Evolutionary conservation across 2,797 vertebrate genomes (phyloP).

Genomic region (Characodon lateralis): DNA sequence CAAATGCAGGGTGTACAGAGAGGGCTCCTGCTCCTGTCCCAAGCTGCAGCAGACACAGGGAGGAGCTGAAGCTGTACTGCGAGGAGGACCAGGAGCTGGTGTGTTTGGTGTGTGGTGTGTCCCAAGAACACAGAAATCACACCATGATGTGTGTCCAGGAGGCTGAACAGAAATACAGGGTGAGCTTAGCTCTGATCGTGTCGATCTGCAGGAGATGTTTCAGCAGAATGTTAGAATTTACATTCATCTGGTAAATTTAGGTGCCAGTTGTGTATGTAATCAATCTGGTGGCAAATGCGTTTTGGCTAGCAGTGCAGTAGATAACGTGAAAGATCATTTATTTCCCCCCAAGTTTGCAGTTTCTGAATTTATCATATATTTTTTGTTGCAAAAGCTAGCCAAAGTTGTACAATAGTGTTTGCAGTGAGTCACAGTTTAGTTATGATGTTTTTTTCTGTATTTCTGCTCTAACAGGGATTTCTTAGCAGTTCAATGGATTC

Average conservation of each 20-base stretch:
- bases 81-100: constrained; percentile 91
- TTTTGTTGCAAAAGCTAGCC: background rate
- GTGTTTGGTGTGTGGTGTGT: constrained; percentile 89
- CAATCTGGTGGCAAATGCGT: background rate
- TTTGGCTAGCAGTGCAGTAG: background rate
- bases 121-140: constrained; percentile 88
- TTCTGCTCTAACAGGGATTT: constrained; percentile 75
- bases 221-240: background rate
- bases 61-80: constrained; percentile 89
- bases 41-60: constrained; percentile 83
- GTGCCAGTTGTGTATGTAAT: background rate
- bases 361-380: background rate
- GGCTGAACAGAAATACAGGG: constrained; percentile 87
- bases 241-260: background rate
- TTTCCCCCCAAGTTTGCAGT: background rate
- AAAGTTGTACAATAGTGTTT: background rate
- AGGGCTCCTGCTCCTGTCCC: constrained; percentile 65
- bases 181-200: constrained; percentile 59
- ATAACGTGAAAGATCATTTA: background rate
- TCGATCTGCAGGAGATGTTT: background rate
- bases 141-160: constrained; percentile 86
- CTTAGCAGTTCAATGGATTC: constrained; percentile 86
- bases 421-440: constrained; percentile 5
- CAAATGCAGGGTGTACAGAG: constrained; percentile 39
- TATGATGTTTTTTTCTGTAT: constrained; percentile 11